Percentiles rank a stretch among this genome's conserved stretches.
phyloP scores from a whole-genome alignment of 2,888 invertebrate genomes.

The Trypoxylon attenuatum region DNA sequence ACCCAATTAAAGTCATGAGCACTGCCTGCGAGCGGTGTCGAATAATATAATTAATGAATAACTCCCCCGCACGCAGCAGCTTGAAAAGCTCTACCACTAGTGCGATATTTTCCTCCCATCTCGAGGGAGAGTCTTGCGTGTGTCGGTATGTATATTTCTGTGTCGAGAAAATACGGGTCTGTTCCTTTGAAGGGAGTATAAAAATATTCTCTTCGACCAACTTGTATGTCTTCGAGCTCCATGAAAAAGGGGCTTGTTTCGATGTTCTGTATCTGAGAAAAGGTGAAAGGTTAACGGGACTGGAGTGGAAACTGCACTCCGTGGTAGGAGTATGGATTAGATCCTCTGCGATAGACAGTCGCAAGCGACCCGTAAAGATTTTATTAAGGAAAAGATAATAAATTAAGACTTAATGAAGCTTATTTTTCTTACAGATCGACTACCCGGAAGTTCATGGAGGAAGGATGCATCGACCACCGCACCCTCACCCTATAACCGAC shows the following conservation, averaged over 20 bases:
- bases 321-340: slow-evolving; percentile 9
- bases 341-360: slow-evolving; percentile 17
- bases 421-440: slow-evolving; percentile 79
- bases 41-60: slow-evolving; percentile 6
- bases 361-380: background rate
- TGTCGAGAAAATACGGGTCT: background rate
- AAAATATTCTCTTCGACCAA: background rate
- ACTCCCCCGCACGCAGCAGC: background rate
- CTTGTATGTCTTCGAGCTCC: background rate
- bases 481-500: slow-evolving; percentile 72
- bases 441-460: slow-evolving; percentile 79
- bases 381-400: background rate
- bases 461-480: slow-evolving; percentile 75
- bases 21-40: background rate
- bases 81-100: background rate
- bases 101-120: too few species aligned
- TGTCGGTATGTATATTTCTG: background rate
- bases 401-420: slow-evolving; percentile 1
- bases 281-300: slow-evolving; percentile 24
- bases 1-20: slow-evolving; percentile 4
- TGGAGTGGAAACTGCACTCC: background rate
- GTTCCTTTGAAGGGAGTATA: background rate
- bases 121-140: too few species aligned
- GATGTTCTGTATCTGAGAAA: slow-evolving; percentile 1
- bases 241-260: background rate